A percentile compares a stretch with the other conserved stretches of the same genome.
phyloP scores from a whole-genome alignment of 2,888 invertebrate genomes.

The Fragum sueziense region DNA sequence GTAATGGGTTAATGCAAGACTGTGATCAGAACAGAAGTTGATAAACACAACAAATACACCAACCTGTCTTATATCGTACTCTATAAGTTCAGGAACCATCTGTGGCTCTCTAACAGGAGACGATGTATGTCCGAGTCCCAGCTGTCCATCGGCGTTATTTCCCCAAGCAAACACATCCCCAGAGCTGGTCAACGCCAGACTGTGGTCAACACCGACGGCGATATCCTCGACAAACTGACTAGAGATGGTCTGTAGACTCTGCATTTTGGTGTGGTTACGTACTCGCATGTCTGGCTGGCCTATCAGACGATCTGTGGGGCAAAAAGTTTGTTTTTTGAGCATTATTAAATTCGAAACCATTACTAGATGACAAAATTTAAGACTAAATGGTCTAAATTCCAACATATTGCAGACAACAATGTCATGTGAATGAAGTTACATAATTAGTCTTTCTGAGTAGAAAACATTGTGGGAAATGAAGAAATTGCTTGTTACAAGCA shows the following conservation, averaged over 20 bases:
- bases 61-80: constrained; percentile 85
- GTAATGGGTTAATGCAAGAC: too few species aligned
- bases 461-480: constrained; percentile 3
- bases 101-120: constrained; percentile 85
- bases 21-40: too few species aligned
- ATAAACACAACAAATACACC: too few species aligned
- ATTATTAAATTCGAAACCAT: too few species aligned
- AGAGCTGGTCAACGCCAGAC: constrained; percentile 84
- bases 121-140: constrained; percentile 85
- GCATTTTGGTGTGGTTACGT: constrained; percentile 84
- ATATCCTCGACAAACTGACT: constrained; percentile 85
- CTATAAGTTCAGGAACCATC: constrained; percentile 84
- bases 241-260: constrained; percentile 83
- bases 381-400: too few species aligned
- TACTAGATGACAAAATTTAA: too few species aligned
- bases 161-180: constrained; percentile 87
- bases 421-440: too few species aligned
- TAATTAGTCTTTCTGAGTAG: not conserved
- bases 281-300: constrained; percentile 85
- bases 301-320: constrained; percentile 85
- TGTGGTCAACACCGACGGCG: constrained; percentile 86
- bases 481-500: not conserved
- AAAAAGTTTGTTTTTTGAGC: too few species aligned
- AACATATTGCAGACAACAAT: not conserved
- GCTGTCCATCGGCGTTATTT: constrained; percentile 86